A percentile compares a stretch with the other conserved stretches of the same genome.
Conservation (phyloP, 1,140 invertebrate species). For the Cotesia chilonis region DNA sequence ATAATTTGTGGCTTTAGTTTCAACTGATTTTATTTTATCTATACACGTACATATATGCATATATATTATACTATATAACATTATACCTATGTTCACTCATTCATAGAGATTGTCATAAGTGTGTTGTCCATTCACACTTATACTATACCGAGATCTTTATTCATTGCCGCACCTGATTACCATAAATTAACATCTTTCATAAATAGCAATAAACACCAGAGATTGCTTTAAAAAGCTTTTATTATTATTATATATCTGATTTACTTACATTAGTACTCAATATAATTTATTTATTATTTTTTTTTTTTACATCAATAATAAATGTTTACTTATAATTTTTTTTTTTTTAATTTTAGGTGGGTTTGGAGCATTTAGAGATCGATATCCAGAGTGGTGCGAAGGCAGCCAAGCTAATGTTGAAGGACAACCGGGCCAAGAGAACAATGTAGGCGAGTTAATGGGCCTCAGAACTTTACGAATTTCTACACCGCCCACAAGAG, state of each 20-base stretch:
- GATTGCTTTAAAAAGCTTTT: background rate
- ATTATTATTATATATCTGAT: background rate
- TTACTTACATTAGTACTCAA: constrained; percentile 7
- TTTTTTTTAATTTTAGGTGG: constrained; percentile 74
- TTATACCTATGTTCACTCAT: constrained; percentile 6
- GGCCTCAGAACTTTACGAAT: constrained; percentile 77
- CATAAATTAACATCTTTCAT: constrained; percentile 29
- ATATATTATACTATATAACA: too few relatives aligned
- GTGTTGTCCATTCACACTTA: constrained; percentile 33
- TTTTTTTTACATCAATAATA: constrained; percentile 11
- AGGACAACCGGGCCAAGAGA: constrained; percentile 56
- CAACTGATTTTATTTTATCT: background rate
- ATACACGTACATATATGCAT: too few relatives aligned
- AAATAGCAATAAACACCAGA: background rate
- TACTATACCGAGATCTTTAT: constrained; percentile 11
- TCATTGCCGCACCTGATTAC: constrained; percentile 16
- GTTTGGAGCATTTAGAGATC: constrained; percentile 79
- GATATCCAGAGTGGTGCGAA: constrained; percentile 90
- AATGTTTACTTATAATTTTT: constrained; percentile 20
- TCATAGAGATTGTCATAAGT: background rate
- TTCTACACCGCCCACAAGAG: constrained; percentile 69
- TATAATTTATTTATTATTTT: constrained; percentile 8
- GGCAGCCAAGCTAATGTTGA: constrained; percentile 60
- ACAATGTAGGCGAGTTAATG: constrained; percentile 68
- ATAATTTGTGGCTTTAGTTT: constrained; percentile 11